Base-by-base conservation (phyloP, 2,888 invertebrate species). In the Diplazon laetatorius region DNA sequence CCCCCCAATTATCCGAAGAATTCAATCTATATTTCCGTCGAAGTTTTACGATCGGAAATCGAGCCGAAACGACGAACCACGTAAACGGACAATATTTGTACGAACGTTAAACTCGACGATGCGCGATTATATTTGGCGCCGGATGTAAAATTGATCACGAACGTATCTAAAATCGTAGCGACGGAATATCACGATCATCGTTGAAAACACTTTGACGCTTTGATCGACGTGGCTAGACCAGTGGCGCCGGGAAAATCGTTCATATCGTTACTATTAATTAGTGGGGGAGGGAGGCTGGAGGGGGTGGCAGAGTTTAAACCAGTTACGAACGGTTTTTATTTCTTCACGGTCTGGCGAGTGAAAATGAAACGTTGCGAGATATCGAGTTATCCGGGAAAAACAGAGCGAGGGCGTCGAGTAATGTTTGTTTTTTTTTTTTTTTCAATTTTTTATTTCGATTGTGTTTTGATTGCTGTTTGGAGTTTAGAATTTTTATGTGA, bases 201-300 rank as follows among this genome's bases (percentile, higher is more conserved):
- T 70, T 50, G 50, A 52, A 72, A 77, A 81, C 57, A 35, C 57
- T 48, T 9, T 25, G 30, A 50, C 72, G 74, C 77, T 77, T 71
- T 83, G 85, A 86, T 84, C 82, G 84, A 85, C 78, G 72, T 65
- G 81, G 71, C 77, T 82, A 85, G 83, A 84, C 83, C 50, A 10
- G 69, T 76, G 85, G 84, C 86, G 86, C 85, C 87, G 73, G 78
- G 76, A 68, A 52, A 84, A 84, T 79, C 79, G 79, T 83, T 84
- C 83, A n/a, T 66, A 76, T 79, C 79, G 84, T 85, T 83, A 86
- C 84, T 84, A 83, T 85, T 86, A 86, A 87, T 87, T 86, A 85
- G 82, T 84, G 81, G 63, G 78, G 80, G 80, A 14, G 39, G 68
- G 52, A 71, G n/a, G n/a, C n/a, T n/a, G n/a, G n/a, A n/a, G n/a